Percentiles rank a stretch among this genome's conserved stretches.
phyloP scores from a whole-genome alignment of 2,113 vertebrate species.

The Grammomys dolichurus region DNA sequence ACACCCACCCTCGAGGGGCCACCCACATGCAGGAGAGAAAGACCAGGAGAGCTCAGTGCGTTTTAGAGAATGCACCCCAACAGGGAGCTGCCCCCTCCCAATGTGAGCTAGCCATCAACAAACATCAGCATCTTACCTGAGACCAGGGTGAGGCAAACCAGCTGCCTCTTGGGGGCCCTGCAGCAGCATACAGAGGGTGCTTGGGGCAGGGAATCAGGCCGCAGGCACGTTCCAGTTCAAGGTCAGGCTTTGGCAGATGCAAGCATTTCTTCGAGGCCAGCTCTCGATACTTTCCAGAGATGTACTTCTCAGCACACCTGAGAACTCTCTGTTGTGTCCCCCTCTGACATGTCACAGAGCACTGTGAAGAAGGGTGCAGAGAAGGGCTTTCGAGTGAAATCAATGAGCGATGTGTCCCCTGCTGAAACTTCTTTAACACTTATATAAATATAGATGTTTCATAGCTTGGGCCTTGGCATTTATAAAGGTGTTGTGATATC shows the following conservation, averaged over 20 bases:
- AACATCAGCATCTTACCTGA: constrained; percentile 84
- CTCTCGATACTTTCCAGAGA: constrained; percentile 91
- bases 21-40: background rate
- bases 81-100: background rate
- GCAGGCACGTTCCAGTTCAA: constrained; percentile 89
- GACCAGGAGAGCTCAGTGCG: fast-evolving
- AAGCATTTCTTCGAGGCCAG: constrained; percentile 90
- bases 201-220: constrained; percentile 84
- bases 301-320: constrained; percentile 92
- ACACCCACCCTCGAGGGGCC: background rate
- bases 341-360: constrained; percentile 90
- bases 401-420: fast-evolving
- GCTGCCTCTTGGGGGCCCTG: constrained; percentile 72
- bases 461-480: fast-evolving
- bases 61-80: fast-evolving
- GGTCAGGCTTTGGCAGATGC: constrained; percentile 87
- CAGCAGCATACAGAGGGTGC: constrained; percentile 48
- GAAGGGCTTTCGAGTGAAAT: fast-evolving
- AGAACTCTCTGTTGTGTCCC: constrained; percentile 90
- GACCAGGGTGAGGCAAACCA: constrained; percentile 93
- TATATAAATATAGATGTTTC: fast-evolving
- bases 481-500: background rate
- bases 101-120: background rate
- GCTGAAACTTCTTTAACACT: background rate
- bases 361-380: constrained; percentile 83